Conservation (phyloP, 2,888 invertebrate species). For the Lasioglossum pauxillum region DNA sequence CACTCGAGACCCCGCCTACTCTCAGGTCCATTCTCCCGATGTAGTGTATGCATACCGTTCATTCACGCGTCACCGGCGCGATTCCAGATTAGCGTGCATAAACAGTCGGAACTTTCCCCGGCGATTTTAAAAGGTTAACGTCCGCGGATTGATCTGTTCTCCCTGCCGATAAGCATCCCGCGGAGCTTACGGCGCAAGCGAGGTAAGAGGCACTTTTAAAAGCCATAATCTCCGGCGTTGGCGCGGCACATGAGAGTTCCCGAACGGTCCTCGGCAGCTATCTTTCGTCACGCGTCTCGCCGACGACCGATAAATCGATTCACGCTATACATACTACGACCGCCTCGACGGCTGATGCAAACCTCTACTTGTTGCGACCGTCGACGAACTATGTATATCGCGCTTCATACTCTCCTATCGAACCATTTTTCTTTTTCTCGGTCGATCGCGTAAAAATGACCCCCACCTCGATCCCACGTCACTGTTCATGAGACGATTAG, state of each 20-base stretch:
- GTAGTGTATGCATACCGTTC: not conserved
- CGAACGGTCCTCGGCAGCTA: not conserved
- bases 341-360: not conserved
- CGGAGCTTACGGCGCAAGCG: constrained; percentile 7
- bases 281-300: constrained; percentile 3
- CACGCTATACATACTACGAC: not conserved
- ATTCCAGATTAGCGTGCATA: constrained; percentile 11
- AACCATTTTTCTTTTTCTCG: not conserved
- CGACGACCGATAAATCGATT: constrained; percentile 23
- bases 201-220: not conserved
- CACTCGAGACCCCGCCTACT: not conserved
- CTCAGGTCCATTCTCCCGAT: not conserved
- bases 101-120: constrained; percentile 14
- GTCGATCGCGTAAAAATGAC: not conserved
- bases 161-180: constrained; percentile 2
- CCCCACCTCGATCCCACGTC: not conserved
- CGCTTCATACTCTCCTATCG: not conserved
- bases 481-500: not conserved
- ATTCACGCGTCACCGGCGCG: constrained; percentile 1
- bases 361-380: constrained; percentile 2
- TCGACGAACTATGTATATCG: not conserved
- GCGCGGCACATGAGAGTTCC: not conserved
- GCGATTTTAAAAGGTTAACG: constrained; percentile 19
- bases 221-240: constrained; percentile 8
- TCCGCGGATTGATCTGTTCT: constrained; percentile 9